Base-by-base conservation (phyloP, 2,888 invertebrate species). In the Exocentrus adspersus region DNA sequence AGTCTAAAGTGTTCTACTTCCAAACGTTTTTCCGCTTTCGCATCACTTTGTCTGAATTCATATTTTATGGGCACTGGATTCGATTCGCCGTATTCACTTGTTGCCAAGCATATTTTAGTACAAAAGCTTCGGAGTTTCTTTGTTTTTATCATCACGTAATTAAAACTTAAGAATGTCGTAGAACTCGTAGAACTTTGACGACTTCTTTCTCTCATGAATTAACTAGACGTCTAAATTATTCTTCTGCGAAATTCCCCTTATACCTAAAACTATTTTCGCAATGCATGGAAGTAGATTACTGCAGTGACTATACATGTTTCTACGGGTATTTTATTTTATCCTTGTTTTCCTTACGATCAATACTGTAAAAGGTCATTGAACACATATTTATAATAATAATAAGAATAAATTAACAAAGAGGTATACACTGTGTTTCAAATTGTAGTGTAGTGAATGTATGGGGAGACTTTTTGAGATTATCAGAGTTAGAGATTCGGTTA, bases 1-100 rank as follows among this genome's bases (percentile, higher is more conserved):
- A 14, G 37, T 60, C 60, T 60, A 60, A 60, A 52, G 42, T 52
- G 60, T 30, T 20, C 24, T 37, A 51, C 43, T 42, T 43, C 28
- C 37, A 37, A 41, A 56, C 32, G 61, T 56, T 61, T 54, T 28
- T 46, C 46, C 56, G 37, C 61, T 61, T 61, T 48, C 45, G 61
- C 54, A 46, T 56, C 61, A 61, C 54, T 61, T 61, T 61, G 61
- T 61, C 61, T 50, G 37, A 46, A 51, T 61, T 42, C 61, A 61
- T 61, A 61, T 61, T 61, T 61, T 61, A 61, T 61, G 21, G 43
- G 56, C 12, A 21, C 61, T 45, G 30, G 45, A 28, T 60, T 51
- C 52, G 14, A 45, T 20, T 21, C 14, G 21, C 12, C 10, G 43
- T 37, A 16, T 41, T 56, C 41, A 56, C 48, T 61, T 56, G 61